Evolutionary conservation across 2,888 invertebrate genomes (phyloP).

Genomic region (Poecilobothrus nobilitatus): DNA sequence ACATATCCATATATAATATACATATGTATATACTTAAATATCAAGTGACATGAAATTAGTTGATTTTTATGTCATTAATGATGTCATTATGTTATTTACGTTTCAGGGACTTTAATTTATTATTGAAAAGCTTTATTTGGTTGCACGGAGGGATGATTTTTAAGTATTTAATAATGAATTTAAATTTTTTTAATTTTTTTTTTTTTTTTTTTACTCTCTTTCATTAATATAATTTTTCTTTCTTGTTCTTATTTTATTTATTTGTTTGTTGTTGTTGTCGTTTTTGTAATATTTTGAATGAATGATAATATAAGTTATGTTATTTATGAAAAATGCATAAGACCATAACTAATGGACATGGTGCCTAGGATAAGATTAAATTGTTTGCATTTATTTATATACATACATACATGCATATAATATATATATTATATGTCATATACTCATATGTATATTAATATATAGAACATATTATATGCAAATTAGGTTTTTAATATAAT

Average conservation of each 20-base stretch:
- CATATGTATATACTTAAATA: neutral
- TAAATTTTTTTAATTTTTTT: neutral
- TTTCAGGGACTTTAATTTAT: constrained; percentile 4
- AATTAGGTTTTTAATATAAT: neutral
- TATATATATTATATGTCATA: no score
- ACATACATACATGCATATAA: neutral
- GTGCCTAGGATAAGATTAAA: neutral
- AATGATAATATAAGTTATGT: constrained; percentile 2
- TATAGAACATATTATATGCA: neutral
- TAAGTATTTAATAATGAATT: constrained; percentile 1
- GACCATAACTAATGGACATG: constrained; percentile 4
- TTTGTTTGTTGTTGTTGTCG: no score
- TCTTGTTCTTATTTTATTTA: no score
- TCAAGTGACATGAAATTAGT: constrained; percentile 6
- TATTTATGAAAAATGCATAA: neutral
- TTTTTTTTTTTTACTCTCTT: no score
- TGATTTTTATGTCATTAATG: constrained; percentile 6
- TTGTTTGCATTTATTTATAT: neutral
- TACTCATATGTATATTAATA: neutral
- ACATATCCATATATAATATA: neutral
- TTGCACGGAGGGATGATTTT: constrained; percentile 6
- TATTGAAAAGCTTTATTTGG: constrained; percentile 6
- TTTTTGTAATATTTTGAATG: neutral
- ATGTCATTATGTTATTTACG: constrained; percentile 6
- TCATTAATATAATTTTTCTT: no score